These are phyloP conservation scores for Megaceryle maxima DNA, from an alignment of 2,113 vertebrate genomes.

Conservation along the genomic window DNA sequence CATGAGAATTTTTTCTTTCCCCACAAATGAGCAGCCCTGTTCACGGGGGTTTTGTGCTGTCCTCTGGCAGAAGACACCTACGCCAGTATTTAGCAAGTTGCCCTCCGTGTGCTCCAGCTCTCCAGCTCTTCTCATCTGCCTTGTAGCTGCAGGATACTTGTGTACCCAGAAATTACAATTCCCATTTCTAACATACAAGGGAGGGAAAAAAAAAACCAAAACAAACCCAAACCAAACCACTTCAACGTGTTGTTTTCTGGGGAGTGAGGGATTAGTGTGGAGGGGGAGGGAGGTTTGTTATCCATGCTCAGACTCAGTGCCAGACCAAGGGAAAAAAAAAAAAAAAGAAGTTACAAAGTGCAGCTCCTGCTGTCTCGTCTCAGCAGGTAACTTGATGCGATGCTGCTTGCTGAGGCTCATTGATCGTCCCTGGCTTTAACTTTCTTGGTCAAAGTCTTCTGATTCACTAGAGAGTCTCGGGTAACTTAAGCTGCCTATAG, in stretches of 20 bases:
- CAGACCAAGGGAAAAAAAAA: neutral
- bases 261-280: neutral
- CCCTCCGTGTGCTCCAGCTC: neutral
- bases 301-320: neutral
- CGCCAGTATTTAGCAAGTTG: neutral
- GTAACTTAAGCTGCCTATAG: constrained; percentile 68
- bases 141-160: neutral
- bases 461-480: constrained; percentile 65
- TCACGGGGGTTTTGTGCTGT: neutral
- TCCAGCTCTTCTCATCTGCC: neutral
- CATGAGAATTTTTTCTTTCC: neutral
- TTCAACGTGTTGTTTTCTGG: neutral
- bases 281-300: neutral
- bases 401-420: constrained; percentile 46
- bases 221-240: neutral
- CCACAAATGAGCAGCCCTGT: neutral
- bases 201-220: neutral
- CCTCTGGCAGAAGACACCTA: neutral
- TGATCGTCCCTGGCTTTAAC: constrained; percentile 67
- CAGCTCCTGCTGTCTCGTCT: constrained; percentile 21
- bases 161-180: neutral
- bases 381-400: constrained; percentile 60
- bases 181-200: neutral
- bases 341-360: neutral
- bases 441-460: constrained; percentile 74